Percentiles rank a stretch among this genome's conserved stretches.
Conservation (phyloP, 2,113 vertebrate species). For the Plecotus auritus region DNA sequence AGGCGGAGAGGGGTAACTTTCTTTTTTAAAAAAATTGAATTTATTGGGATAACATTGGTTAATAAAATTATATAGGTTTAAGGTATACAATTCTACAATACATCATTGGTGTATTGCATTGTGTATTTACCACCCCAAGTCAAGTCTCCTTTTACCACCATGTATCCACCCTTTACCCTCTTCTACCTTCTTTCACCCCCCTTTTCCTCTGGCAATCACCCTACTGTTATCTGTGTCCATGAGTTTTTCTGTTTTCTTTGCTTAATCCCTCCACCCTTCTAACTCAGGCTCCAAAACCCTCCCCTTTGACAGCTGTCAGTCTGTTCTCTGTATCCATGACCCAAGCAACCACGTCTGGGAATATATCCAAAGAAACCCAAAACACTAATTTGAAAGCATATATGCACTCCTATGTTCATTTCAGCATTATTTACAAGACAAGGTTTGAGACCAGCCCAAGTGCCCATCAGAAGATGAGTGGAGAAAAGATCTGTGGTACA, state of each 20-base stretch:
- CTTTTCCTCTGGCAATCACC: neutral
- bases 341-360: neutral
- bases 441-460: neutral
- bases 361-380: neutral
- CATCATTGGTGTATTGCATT: neutral
- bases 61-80: neutral
- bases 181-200: neutral
- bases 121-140: neutral
- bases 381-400: neutral
- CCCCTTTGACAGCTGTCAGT: neutral
- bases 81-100: neutral
- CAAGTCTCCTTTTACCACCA: neutral
- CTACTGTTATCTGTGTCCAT: neutral
- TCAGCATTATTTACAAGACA: neutral
- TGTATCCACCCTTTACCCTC: neutral
- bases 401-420: neutral
- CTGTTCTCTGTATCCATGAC: neutral
- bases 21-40: neutral
- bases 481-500: neutral
- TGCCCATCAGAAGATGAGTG: neutral
- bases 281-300: neutral
- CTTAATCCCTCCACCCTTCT: neutral
- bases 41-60: neutral
- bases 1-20: neutral
- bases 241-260: neutral